phyloP scores from a whole-genome alignment of 2,888 invertebrate genomes.

The Ophion ellenae region DNA sequence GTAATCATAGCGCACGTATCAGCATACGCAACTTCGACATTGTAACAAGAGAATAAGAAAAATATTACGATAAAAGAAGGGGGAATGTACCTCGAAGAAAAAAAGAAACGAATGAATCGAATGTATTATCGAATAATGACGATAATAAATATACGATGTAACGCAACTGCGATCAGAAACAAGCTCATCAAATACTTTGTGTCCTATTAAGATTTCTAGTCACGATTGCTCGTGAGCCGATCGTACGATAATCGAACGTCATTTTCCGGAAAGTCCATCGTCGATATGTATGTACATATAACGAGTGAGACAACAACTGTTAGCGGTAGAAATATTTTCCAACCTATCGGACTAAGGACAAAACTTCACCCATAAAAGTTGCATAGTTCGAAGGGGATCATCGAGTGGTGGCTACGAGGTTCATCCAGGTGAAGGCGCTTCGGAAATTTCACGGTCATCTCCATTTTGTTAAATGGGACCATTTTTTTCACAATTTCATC shows the following conservation, averaged over 20 bases:
- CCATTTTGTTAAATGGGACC: no score
- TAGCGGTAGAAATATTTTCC: no score
- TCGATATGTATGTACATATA: not conserved
- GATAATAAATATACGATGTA: conserved; percentile 28
- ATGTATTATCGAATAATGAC: conserved; percentile 30
- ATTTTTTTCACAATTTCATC: no score
- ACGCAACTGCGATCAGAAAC: conserved; percentile 25
- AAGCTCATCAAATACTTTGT: conserved; percentile 56
- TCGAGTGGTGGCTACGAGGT: no score
- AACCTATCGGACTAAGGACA: no score
- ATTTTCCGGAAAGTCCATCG: conserved; percentile 35
- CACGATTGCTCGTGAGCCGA: conserved; percentile 31
- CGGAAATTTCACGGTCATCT: no score
- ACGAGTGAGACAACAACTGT: no score
- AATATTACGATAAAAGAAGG: conserved; percentile 15
- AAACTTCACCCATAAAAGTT: no score
- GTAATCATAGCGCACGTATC: conserved; percentile 51
- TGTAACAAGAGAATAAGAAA: not conserved
- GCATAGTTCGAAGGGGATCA: no score
- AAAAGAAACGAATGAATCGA: conserved; percentile 30
- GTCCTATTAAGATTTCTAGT: conserved; percentile 36
- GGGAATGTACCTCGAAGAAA: conserved; percentile 20
- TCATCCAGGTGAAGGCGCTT: no score
- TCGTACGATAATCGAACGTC: conserved; percentile 48
- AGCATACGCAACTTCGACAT: not conserved